Conservation (phyloP, 2,888 invertebrate species). For the Orthonevra nobilis region DNA sequence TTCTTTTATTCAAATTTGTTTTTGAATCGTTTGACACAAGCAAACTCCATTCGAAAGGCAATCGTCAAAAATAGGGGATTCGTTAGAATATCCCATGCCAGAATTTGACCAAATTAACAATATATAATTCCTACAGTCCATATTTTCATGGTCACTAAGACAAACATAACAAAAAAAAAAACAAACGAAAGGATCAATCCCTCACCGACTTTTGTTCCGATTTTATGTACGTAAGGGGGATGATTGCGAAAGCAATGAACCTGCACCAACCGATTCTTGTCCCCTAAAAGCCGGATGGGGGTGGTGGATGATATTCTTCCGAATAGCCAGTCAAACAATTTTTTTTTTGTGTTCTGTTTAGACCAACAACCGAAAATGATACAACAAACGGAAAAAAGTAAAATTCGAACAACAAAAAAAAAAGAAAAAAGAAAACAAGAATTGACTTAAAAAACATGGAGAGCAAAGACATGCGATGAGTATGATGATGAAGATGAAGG, state of each 20-base stretch:
- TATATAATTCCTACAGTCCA: slow-evolving; percentile 2
- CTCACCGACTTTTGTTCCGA: background rate
- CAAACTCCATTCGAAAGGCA: no score
- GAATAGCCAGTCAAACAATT: background rate
- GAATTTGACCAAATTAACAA: slow-evolving; percentile 27
- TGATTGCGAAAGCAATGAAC: slow-evolving; percentile 59
- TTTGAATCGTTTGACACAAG: no score
- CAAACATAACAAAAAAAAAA: slow-evolving; percentile 2
- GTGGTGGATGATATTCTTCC: slow-evolving; percentile 12
- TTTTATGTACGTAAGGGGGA: slow-evolving; percentile 17
- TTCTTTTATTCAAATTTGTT: background rate
- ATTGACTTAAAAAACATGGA: no score
- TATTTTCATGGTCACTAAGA: slow-evolving; percentile 43
- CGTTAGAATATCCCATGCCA: slow-evolving; percentile 9
- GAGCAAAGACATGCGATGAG: slow-evolving; percentile 40
- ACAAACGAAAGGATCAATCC: slow-evolving; percentile 50
- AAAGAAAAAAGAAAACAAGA: slow-evolving; percentile 26
- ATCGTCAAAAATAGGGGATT: background rate
- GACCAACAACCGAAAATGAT: slow-evolving; percentile 39
- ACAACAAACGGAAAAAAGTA: slow-evolving; percentile 36
- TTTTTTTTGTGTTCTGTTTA: slow-evolving; percentile 20
- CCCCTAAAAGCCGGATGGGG: slow-evolving; percentile 21
- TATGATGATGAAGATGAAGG: slow-evolving; percentile 51
- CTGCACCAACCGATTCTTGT: slow-evolving; percentile 53
- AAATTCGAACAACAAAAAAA: slow-evolving; percentile 12